Evolutionary conservation across 2,113 vertebrate species (phyloP).

Genomic region (Trinectes maculatus): DNA sequence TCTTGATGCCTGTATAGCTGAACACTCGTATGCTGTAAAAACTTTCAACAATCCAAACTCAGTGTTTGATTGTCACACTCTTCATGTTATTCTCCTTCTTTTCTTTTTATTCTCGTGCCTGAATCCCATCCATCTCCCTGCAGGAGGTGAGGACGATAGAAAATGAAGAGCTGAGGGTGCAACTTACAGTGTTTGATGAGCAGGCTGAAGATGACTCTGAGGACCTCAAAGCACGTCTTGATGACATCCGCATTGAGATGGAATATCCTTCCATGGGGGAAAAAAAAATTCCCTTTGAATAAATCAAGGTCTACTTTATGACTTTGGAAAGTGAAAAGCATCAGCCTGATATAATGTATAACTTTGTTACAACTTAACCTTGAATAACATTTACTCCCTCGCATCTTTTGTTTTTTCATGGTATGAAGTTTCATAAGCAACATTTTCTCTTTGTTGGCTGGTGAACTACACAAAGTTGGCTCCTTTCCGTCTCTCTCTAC

Average conservation of each 20-base stretch:
- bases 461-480: not conserved
- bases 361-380: not conserved
- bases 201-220: slow-evolving; percentile 90
- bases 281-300: slow-evolving; percentile 10
- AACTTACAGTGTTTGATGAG: slow-evolving; percentile 89
- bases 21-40: slow-evolving; percentile 2
- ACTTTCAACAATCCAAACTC: slow-evolving; percentile 30
- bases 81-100: slow-evolving; percentile 12
- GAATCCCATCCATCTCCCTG: slow-evolving; percentile 28
- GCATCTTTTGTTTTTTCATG: not conserved
- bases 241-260: slow-evolving; percentile 92
- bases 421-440: not conserved
- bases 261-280: slow-evolving; percentile 91
- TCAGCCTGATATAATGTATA: not conserved
- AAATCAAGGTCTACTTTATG: slow-evolving; percentile 9
- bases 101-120: slow-evolving; percentile 23
- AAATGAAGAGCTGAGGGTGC: slow-evolving; percentile 90
- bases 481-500: not conserved
- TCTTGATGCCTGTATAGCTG: slow-evolving; percentile 16
- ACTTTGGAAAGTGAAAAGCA: slow-evolving; percentile 9
- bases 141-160: slow-evolving; percentile 88
- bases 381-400: too few species aligned
- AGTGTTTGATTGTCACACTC: slow-evolving; percentile 27
- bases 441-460: too few species aligned
- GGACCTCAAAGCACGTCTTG: slow-evolving; percentile 87